These are phyloP conservation scores for Pagetopsis macropterus DNA, from an alignment of 2,797 vertebrate species.

Conservation along the genomic window DNA sequence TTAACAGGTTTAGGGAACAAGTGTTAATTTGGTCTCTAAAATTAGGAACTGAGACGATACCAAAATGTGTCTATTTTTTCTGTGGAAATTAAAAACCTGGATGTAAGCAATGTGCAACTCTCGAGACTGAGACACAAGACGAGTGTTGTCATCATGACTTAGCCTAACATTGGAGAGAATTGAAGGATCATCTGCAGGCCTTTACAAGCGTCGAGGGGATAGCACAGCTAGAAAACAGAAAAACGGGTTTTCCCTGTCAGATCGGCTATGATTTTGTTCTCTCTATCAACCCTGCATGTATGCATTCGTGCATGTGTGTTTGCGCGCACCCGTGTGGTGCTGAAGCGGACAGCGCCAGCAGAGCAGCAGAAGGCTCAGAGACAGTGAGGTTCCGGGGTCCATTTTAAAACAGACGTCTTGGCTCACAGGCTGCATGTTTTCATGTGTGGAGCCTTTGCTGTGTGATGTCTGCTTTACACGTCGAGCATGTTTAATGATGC, in stretches of 20 bases:
- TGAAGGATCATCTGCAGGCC: conserved; percentile 41
- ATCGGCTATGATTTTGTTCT: conserved; percentile 6
- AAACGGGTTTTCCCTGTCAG: neutral
- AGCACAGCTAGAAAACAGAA: conserved; percentile 11
- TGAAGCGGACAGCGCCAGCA: conserved; percentile 83
- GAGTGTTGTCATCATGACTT: conserved; percentile 37
- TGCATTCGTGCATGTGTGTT: conserved; percentile 33
- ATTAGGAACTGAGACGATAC: neutral
- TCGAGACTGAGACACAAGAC: conserved; percentile 16
- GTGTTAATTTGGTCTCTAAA: conserved; percentile 5
- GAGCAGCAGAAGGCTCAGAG: conserved; percentile 66
- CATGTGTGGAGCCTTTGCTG: conserved; percentile 15
- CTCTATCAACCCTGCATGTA: conserved; percentile 20
- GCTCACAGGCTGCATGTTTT: conserved; percentile 47
- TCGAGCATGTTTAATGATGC: conserved; percentile 54
- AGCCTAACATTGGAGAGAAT: conserved; percentile 10
- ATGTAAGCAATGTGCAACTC: conserved; percentile 24
- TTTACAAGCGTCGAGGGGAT: conserved; percentile 2
- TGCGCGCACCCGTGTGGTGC: conserved; percentile 65
- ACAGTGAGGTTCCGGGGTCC: conserved; percentile 72
- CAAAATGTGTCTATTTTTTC: conserved; percentile 13
- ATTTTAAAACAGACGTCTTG: conserved; percentile 76
- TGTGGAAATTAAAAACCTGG: conserved; percentile 5
- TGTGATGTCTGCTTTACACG: conserved; percentile 36
- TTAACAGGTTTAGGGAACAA: conserved; percentile 36